phyloP scores from a whole-genome alignment of 1,140 invertebrate genomes.

The Matsumurasca onukii region DNA sequence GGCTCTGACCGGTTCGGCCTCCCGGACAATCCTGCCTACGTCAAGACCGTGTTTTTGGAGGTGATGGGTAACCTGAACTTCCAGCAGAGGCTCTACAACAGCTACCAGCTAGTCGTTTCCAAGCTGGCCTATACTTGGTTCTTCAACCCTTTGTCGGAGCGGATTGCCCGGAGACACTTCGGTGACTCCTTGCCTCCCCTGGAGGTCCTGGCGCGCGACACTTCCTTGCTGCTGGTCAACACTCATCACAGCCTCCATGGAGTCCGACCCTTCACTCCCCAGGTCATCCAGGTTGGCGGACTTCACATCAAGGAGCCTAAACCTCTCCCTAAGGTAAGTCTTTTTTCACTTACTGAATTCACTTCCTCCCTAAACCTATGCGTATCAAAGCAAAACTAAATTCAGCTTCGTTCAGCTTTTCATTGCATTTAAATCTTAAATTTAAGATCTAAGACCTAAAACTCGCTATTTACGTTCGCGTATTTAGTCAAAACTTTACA shows the following conservation, averaged over 20 bases:
- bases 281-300: slow-evolving; percentile 66
- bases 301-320: slow-evolving; percentile 60
- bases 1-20: slow-evolving; percentile 49
- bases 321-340: slow-evolving; percentile 56
- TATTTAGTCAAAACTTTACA: too few species aligned
- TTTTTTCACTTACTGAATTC: too few species aligned
- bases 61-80: slow-evolving; percentile 35
- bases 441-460: too few species aligned
- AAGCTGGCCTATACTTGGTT: slow-evolving; percentile 22
- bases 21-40: slow-evolving; percentile 37
- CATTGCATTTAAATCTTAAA: too few species aligned
- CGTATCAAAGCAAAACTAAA: too few species aligned
- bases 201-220: slow-evolving; percentile 55
- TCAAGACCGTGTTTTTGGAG: slow-evolving; percentile 31
- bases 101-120: background rate
- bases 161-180: slow-evolving; percentile 34
- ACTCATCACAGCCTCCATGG: slow-evolving; percentile 60
- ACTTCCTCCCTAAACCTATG: too few species aligned
- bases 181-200: slow-evolving; percentile 48
- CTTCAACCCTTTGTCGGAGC: slow-evolving; percentile 14
- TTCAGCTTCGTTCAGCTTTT: too few species aligned
- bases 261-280: slow-evolving; percentile 58
- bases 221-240: slow-evolving; percentile 64
- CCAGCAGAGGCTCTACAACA: slow-evolving; percentile 36
- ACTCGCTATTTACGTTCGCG: too few species aligned